Evolutionary conservation across 2,797 vertebrate genomes (phyloP).

Genomic region (Pygocentrus nattereri): DNA sequence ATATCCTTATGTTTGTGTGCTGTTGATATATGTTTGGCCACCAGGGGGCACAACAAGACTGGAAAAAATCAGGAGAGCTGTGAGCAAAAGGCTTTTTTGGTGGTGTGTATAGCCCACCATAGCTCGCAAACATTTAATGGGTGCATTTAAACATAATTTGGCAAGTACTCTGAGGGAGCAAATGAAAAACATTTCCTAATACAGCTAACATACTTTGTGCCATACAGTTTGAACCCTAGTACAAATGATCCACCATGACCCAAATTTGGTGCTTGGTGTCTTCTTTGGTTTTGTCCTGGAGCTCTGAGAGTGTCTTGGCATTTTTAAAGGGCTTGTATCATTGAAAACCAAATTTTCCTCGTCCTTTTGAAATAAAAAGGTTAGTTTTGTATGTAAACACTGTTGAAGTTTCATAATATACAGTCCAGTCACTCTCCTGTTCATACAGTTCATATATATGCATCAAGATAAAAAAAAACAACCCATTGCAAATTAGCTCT

Average conservation of each 20-base stretch:
- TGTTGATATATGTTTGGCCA: constrained; percentile 1
- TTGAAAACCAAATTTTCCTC: no score
- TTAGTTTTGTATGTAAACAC: no score
- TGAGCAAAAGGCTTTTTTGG: not conserved
- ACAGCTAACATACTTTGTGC: not conserved
- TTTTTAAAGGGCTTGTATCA: no score
- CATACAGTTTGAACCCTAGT: not conserved
- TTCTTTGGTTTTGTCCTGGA: not conserved
- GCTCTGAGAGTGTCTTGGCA: not conserved
- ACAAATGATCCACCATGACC: no score
- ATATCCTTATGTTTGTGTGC: not conserved
- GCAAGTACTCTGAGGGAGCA: not conserved
- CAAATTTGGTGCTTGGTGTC: not conserved
- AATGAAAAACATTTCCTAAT: not conserved
- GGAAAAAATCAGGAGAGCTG: not conserved
- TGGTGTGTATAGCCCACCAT: not conserved
- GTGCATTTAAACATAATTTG: not conserved
- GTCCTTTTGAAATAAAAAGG: no score
- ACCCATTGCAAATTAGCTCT: no score
- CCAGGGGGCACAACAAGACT: constrained; percentile 14
- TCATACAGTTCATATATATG: no score
- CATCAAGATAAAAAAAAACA: no score
- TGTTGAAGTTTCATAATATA: no score
- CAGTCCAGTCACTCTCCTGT: no score
- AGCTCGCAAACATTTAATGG: not conserved